Conservation (phyloP, 2,888 invertebrate species). For the Eueremaeus valkanovi region DNA sequence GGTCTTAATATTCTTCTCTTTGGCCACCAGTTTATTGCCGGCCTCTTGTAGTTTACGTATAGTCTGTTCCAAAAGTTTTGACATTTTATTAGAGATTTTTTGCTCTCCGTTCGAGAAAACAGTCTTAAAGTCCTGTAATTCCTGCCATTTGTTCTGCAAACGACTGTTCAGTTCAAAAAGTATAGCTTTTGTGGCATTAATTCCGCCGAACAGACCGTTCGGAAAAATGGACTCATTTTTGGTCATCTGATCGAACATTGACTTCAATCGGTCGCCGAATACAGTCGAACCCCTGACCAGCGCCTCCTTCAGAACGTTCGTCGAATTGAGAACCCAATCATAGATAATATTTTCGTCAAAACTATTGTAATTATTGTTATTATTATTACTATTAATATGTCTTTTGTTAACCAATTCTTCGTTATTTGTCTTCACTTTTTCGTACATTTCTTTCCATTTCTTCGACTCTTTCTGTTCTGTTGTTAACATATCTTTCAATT, state of each 20-base stretch:
- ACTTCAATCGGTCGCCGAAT: background rate
- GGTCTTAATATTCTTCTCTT: slow-evolving; percentile 1
- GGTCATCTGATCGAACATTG: background rate
- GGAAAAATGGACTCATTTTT: slow-evolving; percentile 18
- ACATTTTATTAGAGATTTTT: slow-evolving; percentile 28
- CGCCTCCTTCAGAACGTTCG: background rate
- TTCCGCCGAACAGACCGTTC: background rate
- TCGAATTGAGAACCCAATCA: slow-evolving; percentile 13
- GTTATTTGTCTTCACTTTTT: slow-evolving; percentile 3
- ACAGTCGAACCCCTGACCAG: background rate
- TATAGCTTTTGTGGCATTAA: background rate
- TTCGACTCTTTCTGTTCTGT: slow-evolving; percentile 37
- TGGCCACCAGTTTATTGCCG: slow-evolving; percentile 11
- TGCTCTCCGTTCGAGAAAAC: background rate
- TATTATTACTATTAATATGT: background rate
- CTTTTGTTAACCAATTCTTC: background rate
- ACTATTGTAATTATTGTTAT: background rate
- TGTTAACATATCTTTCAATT: slow-evolving; percentile 31
- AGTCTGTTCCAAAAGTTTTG: slow-evolving; percentile 17
- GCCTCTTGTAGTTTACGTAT: slow-evolving; percentile 31
- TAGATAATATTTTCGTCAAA: slow-evolving; percentile 5
- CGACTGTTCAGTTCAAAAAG: slow-evolving; percentile 4
- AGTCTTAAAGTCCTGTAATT: slow-evolving; percentile 1
- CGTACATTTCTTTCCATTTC: slow-evolving; percentile 37
- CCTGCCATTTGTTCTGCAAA: slow-evolving; percentile 31